phyloP scores from a whole-genome alignment of 2,113 vertebrate species.

The Sylvilagus bachmani region DNA sequence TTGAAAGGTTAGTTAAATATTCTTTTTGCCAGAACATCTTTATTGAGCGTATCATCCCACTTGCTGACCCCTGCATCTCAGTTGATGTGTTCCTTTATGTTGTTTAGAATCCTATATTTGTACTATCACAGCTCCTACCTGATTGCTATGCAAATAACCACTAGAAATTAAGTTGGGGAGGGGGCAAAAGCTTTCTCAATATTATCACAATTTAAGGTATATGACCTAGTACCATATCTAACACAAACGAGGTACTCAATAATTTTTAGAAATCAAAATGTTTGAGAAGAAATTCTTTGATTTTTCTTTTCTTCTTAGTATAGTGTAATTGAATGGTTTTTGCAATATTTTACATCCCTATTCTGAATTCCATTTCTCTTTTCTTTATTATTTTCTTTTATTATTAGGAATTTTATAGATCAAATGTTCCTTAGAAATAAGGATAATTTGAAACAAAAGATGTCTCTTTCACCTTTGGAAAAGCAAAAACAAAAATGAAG shows the following conservation, averaged over 20 bases:
- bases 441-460: neutral
- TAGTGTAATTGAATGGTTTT: too few relatives aligned
- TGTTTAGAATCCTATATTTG: neutral
- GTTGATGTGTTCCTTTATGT: neutral
- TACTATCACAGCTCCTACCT: neutral
- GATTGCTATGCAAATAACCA: neutral
- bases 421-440: conserved; percentile 18
- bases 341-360: too few relatives aligned
- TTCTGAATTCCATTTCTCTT: neutral
- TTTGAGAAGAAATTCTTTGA: neutral
- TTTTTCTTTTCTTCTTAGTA: too few relatives aligned
- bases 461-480: neutral
- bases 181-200: neutral
- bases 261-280: neutral
- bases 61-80: neutral
- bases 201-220: neutral
- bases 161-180: neutral
- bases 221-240: neutral
- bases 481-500: neutral
- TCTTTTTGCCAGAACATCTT: neutral
- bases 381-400: neutral
- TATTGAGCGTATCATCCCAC: neutral
- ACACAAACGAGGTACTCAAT: neutral
- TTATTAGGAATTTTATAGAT: neutral
- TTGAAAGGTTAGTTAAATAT: neutral